Evolutionary conservation across 2,113 vertebrate species (phyloP), one percentile per base, ranked within the genome.

Genomic region (Aptenodytes forsteri): DNA sequence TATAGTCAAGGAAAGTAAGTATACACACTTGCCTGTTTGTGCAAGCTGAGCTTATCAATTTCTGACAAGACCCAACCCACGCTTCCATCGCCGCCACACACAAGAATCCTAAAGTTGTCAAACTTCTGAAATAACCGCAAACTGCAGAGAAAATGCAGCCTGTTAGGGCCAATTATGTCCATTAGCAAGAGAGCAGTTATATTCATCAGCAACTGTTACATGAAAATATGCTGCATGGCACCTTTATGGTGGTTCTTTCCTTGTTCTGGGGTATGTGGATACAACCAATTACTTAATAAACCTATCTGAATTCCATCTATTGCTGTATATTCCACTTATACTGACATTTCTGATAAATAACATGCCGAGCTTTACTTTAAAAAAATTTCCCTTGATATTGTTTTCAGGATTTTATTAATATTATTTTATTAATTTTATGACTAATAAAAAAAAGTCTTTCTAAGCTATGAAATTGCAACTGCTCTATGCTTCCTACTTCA

Each of bases 11-110:
- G 32, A 46, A 44, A 50, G 55, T 72, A 83, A 55, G 83, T 21
- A 78, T 55, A 46, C n/a, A 86, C 71, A 98, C 98, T 98, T 97
- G 94, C 99, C 99, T 99, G 99, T 97, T 99, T 99, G 98, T 99
- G 99, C 64, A 99, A 98, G 95, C 97, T 99, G 96, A 99, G 99
- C 67, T 99, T 99, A 98, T 99, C 99, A 23, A 99, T 99, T 98
- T 99, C 99, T 32, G 99, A 99, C 77, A 99, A 98, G 64, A 99
- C 99, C 99, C 99, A 99, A 76, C 99, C 99, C 46, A 99, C 99
- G 7, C 99, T 99, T 89, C 99, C 99, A 85, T 99, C 99, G 5
- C 99, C 99, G 26, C 99, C 99, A 86, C 99, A 99, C 42, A 99
- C 99, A 64, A 99, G 98, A 93, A 99, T 99, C 94, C 99, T 98